phyloP scores from a whole-genome alignment of 2,888 invertebrate genomes.

The Blera fallax region DNA sequence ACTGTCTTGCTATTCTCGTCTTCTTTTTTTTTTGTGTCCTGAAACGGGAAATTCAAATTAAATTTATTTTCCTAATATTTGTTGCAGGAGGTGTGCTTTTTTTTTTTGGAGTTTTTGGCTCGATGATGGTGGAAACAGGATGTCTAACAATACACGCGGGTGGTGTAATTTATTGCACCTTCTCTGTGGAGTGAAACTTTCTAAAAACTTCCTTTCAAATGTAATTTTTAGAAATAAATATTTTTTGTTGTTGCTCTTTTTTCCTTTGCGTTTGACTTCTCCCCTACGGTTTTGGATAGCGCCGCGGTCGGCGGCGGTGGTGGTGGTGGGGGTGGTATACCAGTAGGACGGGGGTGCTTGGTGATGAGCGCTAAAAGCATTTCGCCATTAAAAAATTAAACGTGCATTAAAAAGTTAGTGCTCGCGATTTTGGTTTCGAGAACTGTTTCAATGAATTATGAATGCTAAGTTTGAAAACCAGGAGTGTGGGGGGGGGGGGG shows the following conservation, averaged over 20 bases:
- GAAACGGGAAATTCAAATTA: constrained; percentile 64
- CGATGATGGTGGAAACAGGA: neutral
- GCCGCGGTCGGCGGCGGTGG: neutral
- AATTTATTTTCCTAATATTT: constrained; percentile 68
- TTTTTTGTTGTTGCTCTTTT: neutral
- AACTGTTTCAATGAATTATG: constrained; percentile 71
- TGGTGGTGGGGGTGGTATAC: neutral
- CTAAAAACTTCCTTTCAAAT: constrained; percentile 47
- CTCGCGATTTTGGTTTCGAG: constrained; percentile 68
- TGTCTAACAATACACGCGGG: constrained; percentile 19
- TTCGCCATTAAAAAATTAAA: constrained; percentile 76
- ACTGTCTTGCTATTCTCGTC: constrained; percentile 47
- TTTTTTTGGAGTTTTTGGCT: neutral
- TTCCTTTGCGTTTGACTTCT: constrained; percentile 33
- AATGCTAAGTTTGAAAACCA: constrained; percentile 36
- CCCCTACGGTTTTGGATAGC: constrained; percentile 6
- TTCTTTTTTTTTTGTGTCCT: neutral
- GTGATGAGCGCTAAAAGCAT: constrained; percentile 73
- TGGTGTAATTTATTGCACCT: constrained; percentile 66
- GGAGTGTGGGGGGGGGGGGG: no score
- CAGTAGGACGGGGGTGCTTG: constrained; percentile 14
- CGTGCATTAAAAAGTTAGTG: constrained; percentile 75
- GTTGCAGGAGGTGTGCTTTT: neutral
- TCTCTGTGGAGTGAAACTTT: constrained; percentile 36
- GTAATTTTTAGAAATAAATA: constrained; percentile 31